Conservation (phyloP, 2,888 invertebrate genomes). For the Heliconius ethilla region DNA sequence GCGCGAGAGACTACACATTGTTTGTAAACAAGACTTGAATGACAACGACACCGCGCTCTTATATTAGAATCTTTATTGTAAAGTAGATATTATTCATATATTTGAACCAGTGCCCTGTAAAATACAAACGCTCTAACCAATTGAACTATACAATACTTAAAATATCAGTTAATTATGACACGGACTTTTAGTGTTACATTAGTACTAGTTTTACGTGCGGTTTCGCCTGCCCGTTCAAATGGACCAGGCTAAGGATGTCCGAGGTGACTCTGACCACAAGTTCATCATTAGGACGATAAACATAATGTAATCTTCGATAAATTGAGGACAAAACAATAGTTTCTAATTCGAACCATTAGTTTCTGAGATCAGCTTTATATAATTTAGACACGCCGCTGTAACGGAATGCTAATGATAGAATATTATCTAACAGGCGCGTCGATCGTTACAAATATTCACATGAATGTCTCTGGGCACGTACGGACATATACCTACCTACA, state of each 20-base stretch:
- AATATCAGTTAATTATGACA: not conserved
- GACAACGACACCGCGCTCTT: not conserved
- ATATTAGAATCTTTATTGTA: not conserved
- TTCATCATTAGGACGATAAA: too few relatives aligned
- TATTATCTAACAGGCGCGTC: not conserved
- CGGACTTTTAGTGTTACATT: not conserved
- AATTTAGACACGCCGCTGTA: not conserved
- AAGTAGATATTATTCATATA: not conserved
- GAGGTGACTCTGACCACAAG: too few relatives aligned
- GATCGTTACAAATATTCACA: not conserved
- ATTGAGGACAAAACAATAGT: too few relatives aligned
- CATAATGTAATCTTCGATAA: too few relatives aligned
- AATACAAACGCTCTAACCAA: not conserved
- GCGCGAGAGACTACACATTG: not conserved
- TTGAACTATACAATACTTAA: not conserved
- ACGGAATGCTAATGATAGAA: constrained; percentile 7
- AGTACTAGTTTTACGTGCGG: too few relatives aligned
- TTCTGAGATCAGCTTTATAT: too few relatives aligned
- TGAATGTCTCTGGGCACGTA: not conserved
- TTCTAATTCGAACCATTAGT: too few relatives aligned
- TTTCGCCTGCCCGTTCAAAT: too few relatives aligned
- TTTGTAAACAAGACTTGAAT: constrained; percentile 19
- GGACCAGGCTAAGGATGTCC: too few relatives aligned
- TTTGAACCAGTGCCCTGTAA: not conserved
- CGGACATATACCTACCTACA: too few relatives aligned